Conservation (phyloP, 2,797 vertebrate species). For the Parauchenoglanis ngamensis region DNA sequence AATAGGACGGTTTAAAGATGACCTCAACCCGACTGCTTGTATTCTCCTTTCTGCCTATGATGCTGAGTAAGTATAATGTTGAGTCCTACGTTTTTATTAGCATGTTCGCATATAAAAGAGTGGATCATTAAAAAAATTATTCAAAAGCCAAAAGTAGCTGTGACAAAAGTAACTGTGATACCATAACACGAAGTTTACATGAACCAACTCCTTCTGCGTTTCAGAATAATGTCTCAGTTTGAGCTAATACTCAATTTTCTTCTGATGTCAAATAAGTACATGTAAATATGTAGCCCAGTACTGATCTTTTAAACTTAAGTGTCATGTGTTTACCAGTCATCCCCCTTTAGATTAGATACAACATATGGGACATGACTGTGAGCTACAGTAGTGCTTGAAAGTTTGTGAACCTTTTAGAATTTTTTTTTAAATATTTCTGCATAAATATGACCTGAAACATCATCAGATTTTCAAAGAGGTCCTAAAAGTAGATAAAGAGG, state of each 20-base stretch:
- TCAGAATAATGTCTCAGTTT: neutral
- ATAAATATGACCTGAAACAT: too few relatives aligned
- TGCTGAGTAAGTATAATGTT: constrained; percentile 4
- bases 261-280: neutral
- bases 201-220: neutral
- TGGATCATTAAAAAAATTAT: neutral
- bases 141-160: neutral
- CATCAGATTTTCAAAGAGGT: too few relatives aligned
- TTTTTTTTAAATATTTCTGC: too few relatives aligned
- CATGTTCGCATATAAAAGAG: neutral
- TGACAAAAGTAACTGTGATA: neutral
- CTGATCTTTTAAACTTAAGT: neutral
- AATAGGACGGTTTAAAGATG: neutral
- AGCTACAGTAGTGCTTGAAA: too few relatives aligned
- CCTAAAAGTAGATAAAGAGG: too few relatives aligned
- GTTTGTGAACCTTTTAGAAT: too few relatives aligned
- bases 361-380: neutral
- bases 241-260: neutral
- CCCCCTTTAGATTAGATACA: neutral
- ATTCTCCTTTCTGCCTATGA: neutral
- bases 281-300: neutral
- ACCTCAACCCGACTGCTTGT: neutral
- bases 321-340: neutral
- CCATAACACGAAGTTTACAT: neutral
- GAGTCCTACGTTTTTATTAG: neutral